Evolutionary conservation across 1,140 invertebrate genomes (phyloP).

Genomic region (Metaphire vulgaris): DNA sequence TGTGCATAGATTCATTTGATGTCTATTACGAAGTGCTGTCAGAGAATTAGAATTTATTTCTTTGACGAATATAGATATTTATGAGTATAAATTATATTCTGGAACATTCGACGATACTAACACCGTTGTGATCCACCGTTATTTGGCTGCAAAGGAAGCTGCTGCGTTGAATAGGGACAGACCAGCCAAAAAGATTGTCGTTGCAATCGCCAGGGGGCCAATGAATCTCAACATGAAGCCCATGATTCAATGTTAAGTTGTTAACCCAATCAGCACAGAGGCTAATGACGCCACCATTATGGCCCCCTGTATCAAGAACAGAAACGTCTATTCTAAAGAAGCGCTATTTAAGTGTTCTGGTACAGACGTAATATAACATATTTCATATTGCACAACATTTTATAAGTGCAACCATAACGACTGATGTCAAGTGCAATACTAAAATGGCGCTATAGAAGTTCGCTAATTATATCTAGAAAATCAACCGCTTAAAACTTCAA

Average conservation of each 20-base stretch:
- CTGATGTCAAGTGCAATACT: no score
- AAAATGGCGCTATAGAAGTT: background rate
- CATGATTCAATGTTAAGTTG: conserved; percentile 66
- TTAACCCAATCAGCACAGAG: conserved; percentile 33
- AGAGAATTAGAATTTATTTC: background rate
- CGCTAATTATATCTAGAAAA: background rate
- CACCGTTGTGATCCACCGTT: conserved; percentile 70
- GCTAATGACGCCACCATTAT: conserved; percentile 4
- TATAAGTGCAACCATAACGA: no score
- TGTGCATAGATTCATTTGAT: background rate
- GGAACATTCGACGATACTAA: conserved; percentile 36
- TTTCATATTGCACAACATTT: background rate
- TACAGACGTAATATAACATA: background rate
- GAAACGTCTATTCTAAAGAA: background rate
- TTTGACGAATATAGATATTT: background rate
- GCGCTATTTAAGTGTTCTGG: background rate
- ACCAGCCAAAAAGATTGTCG: background rate
- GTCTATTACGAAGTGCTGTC: background rate
- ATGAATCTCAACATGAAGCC: conserved; percentile 52
- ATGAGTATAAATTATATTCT: background rate
- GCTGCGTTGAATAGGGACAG: conserved; percentile 54
- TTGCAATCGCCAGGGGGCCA: background rate
- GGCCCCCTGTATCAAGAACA: conserved; percentile 12
- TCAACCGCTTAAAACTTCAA: background rate
- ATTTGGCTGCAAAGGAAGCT: conserved; percentile 64